Evolutionary conservation across 2,797 vertebrate genomes (phyloP).

Genomic region (Microtus obscurus): DNA sequence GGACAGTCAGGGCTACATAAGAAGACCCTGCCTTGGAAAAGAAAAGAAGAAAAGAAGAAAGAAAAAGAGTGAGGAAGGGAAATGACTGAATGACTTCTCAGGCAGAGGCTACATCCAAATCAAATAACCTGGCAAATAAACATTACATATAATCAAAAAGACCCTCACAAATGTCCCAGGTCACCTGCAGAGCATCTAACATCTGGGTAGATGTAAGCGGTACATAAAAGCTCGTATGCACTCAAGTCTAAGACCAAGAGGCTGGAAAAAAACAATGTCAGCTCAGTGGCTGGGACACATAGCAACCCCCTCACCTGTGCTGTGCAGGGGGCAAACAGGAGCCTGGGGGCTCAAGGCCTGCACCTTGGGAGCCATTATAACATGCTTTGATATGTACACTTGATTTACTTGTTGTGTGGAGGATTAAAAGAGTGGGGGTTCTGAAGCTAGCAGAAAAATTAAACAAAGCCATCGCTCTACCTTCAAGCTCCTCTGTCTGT

Average conservation of each 20-base stretch:
- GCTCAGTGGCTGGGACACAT: not conserved
- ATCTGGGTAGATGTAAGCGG: not conserved
- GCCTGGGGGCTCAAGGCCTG: not conserved
- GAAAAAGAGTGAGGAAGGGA: not conserved
- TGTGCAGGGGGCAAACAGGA: not conserved
- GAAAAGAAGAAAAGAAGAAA: not conserved
- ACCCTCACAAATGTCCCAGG: not conserved
- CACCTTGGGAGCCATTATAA: not conserved
- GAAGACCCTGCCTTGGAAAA: not conserved
- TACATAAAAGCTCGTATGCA: not conserved
- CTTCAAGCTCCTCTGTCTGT: not conserved
- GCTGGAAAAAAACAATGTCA: not conserved
- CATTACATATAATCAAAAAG: not conserved
- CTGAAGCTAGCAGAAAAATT: slow-evolving; percentile 48
- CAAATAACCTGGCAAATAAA: not conserved
- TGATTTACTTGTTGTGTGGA: not conserved
- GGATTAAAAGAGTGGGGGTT: slow-evolving; percentile 28
- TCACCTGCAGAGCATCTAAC: not conserved
- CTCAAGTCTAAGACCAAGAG: not conserved
- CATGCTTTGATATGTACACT: not conserved
- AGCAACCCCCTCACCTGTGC: not conserved
- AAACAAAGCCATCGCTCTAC: not conserved
- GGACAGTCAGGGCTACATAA: no score
- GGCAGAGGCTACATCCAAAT: not conserved
- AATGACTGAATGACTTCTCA: not conserved